These are phyloP conservation scores for Cotesia vestalis DNA, from an alignment of 1,140 invertebrate genomes.

Conservation along the genomic window DNA sequence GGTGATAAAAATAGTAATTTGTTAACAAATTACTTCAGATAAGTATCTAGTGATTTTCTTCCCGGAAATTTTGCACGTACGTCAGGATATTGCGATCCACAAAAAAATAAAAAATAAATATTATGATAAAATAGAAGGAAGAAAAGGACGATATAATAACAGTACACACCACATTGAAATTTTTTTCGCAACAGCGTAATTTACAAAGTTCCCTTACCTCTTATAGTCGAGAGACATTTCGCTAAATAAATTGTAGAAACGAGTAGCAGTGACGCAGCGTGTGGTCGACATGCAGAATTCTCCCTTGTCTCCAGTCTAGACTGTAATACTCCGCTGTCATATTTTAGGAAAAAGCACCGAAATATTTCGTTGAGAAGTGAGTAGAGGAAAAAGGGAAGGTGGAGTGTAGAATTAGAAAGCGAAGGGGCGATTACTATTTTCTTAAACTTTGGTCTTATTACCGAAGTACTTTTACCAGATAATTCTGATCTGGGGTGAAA, in stretches of 20 bases:
- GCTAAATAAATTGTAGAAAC: conserved; percentile 50
- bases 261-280: conserved; percentile 49
- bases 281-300: conserved; percentile 42
- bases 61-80: no score
- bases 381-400: no score
- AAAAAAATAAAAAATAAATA: background rate
- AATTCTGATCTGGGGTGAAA: background rate
- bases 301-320: conserved; percentile 36
- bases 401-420: no score
- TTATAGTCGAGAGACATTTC: conserved; percentile 41
- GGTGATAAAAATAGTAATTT: no score
- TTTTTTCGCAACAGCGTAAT: conserved; percentile 22
- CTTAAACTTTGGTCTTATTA: no score
- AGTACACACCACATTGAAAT: conserved; percentile 6
- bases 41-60: no score
- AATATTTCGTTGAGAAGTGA: no score
- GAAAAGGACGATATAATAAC: background rate
- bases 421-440: no score
- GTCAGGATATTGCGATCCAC: no score
- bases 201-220: conserved; percentile 19
- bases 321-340: conserved; percentile 7
- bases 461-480: no score
- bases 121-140: background rate
- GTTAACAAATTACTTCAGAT: no score
- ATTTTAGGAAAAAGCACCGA: background rate